Conservation (phyloP, 2,888 invertebrate species). For the Melipona bicolor region DNA sequence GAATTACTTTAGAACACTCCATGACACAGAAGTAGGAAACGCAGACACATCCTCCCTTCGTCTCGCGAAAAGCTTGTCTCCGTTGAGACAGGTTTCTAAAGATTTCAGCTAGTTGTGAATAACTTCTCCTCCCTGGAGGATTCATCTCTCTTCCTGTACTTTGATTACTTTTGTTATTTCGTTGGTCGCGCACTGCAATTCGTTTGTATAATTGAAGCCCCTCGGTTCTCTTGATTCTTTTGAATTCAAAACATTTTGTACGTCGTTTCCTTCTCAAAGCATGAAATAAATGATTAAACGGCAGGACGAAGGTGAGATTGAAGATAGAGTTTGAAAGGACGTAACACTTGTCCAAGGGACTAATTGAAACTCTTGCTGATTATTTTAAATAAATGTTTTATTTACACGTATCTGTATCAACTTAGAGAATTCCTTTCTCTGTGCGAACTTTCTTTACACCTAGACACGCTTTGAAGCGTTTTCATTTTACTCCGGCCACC, state of each 20-base stretch:
- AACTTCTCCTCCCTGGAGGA: constrained; percentile 20
- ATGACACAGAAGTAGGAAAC: background rate
- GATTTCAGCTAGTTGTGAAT: constrained; percentile 22
- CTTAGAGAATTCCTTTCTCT: background rate
- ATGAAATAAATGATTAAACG: background rate
- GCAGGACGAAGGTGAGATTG: background rate
- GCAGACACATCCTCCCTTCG: background rate
- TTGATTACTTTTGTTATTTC: constrained; percentile 37
- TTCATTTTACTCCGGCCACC: background rate
- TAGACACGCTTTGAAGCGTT: background rate
- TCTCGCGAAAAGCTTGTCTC: background rate
- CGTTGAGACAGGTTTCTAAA: constrained; percentile 19
- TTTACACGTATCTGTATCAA: constrained; percentile 21
- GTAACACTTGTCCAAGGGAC: background rate
- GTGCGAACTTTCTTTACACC: background rate
- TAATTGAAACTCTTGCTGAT: background rate
- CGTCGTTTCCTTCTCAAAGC: background rate
- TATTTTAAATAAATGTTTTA: constrained; percentile 50
- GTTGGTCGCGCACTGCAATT: constrained; percentile 7
- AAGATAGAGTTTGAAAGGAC: too few relatives aligned
- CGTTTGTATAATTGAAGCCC: constrained; percentile 17
- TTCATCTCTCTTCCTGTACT: constrained; percentile 11
- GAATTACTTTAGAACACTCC: background rate
- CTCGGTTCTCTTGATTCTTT: background rate
- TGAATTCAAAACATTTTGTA: background rate